Evolutionary conservation across 1,140 invertebrate genomes (phyloP).

Genomic region (Papilio xuthus): DNA sequence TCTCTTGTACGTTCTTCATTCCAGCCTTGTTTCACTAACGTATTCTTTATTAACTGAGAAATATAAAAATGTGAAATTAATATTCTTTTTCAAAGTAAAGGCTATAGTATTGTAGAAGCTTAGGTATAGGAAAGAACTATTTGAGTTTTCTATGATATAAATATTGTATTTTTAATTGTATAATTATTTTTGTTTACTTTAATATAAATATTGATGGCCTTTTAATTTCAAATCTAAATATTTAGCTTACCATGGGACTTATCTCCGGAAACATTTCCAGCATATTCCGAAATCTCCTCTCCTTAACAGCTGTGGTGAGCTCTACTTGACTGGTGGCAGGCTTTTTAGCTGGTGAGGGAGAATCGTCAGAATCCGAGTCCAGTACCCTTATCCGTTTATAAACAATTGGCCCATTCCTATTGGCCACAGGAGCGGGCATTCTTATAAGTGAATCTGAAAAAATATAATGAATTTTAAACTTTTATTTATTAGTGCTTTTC

Average conservation of each 20-base stretch:
- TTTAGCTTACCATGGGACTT: slow-evolving; percentile 59
- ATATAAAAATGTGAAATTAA: slow-evolving; percentile 32
- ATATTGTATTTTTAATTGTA: too few species aligned
- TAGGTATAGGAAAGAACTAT: background rate
- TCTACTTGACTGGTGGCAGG: slow-evolving; percentile 46
- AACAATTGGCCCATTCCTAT: slow-evolving; percentile 56
- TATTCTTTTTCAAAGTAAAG: background rate
- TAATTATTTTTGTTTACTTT: too few species aligned
- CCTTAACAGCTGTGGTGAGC: slow-evolving; percentile 70
- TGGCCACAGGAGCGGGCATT: slow-evolving; percentile 63
- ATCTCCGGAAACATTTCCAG: slow-evolving; percentile 80
- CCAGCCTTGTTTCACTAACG: slow-evolving; percentile 74
- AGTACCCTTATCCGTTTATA: slow-evolving; percentile 75
- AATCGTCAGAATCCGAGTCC: slow-evolving; percentile 76
- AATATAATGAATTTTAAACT: slow-evolving; percentile 34
- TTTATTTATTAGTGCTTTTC: background rate
- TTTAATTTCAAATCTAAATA: slow-evolving; percentile 23
- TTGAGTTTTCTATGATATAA: too few species aligned
- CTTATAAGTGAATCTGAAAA: slow-evolving; percentile 55
- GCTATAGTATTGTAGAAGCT: background rate
- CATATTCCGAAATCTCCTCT: slow-evolving; percentile 78
- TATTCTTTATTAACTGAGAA: slow-evolving; percentile 75
- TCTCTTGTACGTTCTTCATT: slow-evolving; percentile 77
- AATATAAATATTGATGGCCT: background rate
- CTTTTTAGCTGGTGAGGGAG: slow-evolving; percentile 68